Evolutionary conservation across 1,140 invertebrate species (phyloP).

Genomic region (Magallana angulata): DNA sequence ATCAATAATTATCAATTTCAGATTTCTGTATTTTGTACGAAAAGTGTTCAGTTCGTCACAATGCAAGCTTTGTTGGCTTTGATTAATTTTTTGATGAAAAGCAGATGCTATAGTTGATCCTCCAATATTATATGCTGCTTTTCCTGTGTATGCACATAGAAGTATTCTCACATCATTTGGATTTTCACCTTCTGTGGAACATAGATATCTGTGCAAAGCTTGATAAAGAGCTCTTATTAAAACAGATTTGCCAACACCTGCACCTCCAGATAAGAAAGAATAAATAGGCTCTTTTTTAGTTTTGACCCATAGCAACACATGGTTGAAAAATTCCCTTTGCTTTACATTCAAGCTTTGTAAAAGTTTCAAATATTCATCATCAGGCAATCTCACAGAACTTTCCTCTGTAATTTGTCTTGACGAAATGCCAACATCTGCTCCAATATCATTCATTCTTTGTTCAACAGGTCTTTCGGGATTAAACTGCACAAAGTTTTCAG

Average conservation of each 20-base stretch:
- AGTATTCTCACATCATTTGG: conserved; percentile 41
- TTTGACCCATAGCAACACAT: conserved; percentile 40
- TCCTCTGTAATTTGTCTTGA: background rate
- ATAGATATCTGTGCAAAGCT: background rate
- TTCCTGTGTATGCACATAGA: conserved; percentile 53
- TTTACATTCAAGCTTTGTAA: conserved; percentile 30
- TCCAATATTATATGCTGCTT: conserved; percentile 50
- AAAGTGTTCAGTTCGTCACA: conserved; percentile 39
- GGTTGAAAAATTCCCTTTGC: conserved; percentile 46
- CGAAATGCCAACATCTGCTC: conserved; percentile 42
- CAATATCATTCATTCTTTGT: conserved; percentile 45
- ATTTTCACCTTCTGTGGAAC: conserved; percentile 51
- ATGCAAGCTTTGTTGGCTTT: background rate
- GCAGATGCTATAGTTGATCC: conserved; percentile 33
- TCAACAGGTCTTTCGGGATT: conserved; percentile 40
- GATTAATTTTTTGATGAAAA: conserved; percentile 28
- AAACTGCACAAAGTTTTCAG: conserved; percentile 19
- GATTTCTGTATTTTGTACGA: conserved; percentile 32
- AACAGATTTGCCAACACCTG: conserved; percentile 51
- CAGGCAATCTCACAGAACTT: background rate
- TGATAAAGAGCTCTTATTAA: background rate
- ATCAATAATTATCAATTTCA: conserved; percentile 11
- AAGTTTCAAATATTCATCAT: conserved; percentile 41
- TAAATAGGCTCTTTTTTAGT: conserved; percentile 39
- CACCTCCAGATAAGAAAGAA: conserved; percentile 49